Percentiles rank a stretch among this genome's conserved stretches.
Evolutionary conservation across 2,797 vertebrate species (phyloP).

Genomic region (Mycteria americana): DNA sequence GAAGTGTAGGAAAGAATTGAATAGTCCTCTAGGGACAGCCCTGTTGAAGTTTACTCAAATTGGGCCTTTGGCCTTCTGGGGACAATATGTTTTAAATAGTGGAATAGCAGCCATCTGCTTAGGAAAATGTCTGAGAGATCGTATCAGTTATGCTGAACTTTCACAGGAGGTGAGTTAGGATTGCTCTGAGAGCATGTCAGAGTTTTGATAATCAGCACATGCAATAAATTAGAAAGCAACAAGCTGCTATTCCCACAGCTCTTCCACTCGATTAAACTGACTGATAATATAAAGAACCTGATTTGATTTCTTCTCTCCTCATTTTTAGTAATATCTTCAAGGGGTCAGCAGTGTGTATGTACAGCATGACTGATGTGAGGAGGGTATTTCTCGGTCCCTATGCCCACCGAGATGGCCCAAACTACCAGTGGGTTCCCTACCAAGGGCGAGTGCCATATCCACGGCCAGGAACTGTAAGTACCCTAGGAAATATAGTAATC

Average conservation of each 20-base stretch:
- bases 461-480: slow-evolving; percentile 95
- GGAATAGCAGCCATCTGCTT: slow-evolving; percentile 36
- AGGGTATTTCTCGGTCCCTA: slow-evolving; percentile 96
- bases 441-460: slow-evolving; percentile 96
- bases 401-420: slow-evolving; percentile 94
- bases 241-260: not conserved
- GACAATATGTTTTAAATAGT: slow-evolving; percentile 21
- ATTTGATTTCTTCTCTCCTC: not conserved
- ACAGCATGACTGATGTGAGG: slow-evolving; percentile 94
- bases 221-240: slow-evolving; percentile 8
- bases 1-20: not conserved
- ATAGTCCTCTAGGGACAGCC: not conserved
- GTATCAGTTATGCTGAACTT: slow-evolving; percentile 23
- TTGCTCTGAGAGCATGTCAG: not conserved
- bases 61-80: slow-evolving; percentile 11
- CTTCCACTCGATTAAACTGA: not conserved
- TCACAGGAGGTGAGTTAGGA: not conserved
- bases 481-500: not conserved
- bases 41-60: not conserved
- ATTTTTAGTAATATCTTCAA: slow-evolving; percentile 93
- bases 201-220: slow-evolving; percentile 11
- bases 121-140: not conserved
- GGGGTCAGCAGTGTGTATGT: slow-evolving; percentile 96
- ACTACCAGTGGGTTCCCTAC: slow-evolving; percentile 97
- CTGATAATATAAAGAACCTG: slow-evolving; percentile 68